Evolutionary conservation across 1,140 invertebrate genomes (phyloP).

Genomic region (Aethina tumida): DNA sequence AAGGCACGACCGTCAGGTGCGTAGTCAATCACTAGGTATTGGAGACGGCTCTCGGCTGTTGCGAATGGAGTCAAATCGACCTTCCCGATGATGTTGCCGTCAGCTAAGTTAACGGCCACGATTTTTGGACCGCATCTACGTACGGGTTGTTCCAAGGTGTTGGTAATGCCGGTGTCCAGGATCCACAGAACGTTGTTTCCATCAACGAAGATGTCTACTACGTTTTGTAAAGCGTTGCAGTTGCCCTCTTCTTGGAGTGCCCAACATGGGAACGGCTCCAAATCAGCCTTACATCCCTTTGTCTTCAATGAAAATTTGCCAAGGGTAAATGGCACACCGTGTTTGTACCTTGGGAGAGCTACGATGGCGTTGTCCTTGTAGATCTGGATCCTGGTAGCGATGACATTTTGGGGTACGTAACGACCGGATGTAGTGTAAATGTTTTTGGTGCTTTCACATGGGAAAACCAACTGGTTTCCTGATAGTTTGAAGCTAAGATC

Average conservation of each 20-base stretch:
- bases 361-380: conserved; percentile 46
- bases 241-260: conserved; percentile 50
- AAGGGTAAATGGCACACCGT: conserved; percentile 50
- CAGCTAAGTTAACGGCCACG: conserved; percentile 48
- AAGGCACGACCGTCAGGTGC: conserved; percentile 38
- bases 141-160: conserved; percentile 51
- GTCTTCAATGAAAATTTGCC: conserved; percentile 43
- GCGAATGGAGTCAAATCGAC: conserved; percentile 46
- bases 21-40: conserved; percentile 53
- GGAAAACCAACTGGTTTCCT: conserved; percentile 45
- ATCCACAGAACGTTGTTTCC: conserved; percentile 53
- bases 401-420: conserved; percentile 46
- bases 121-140: conserved; percentile 56
- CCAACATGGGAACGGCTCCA: conserved; percentile 53
- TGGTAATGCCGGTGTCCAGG: conserved; percentile 54
- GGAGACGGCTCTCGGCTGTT: conserved; percentile 44
- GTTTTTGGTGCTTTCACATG: conserved; percentile 45
- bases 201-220: conserved; percentile 49
- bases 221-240: conserved; percentile 49
- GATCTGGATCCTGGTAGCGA: conserved; percentile 49
- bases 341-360: conserved; percentile 44
- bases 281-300: conserved; percentile 36
- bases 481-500: conserved; percentile 29
- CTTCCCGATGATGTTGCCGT: conserved; percentile 47
- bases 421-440: conserved; percentile 46